These are phyloP conservation scores for Seriola aureovittata DNA, from an alignment of 2,113 vertebrate genomes.

Conservation along the genomic window DNA sequence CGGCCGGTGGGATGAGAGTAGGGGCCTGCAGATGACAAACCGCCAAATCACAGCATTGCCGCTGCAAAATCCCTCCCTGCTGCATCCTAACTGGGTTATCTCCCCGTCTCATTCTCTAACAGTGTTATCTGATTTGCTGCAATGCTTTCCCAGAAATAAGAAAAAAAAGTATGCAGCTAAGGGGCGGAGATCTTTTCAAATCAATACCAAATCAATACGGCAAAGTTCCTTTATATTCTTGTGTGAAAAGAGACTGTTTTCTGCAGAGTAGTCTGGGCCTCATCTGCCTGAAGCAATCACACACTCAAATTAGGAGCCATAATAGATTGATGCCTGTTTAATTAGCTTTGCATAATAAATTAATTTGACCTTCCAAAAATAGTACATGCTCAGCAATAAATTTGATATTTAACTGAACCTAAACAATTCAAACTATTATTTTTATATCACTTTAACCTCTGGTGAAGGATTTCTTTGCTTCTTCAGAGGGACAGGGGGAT, in stretches of 20 bases:
- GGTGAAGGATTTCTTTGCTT: conserved; percentile 17
- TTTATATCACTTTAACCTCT: conserved; percentile 13
- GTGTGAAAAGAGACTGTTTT: conserved; percentile 45
- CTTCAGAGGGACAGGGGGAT: not conserved
- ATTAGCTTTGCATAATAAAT: conserved; percentile 53
- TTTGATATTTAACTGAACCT: conserved; percentile 15
- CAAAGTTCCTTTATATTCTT: conserved; percentile 36
- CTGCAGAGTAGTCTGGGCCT: conserved; percentile 27
- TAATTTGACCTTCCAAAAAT: conserved; percentile 42
- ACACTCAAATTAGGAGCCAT: conserved; percentile 11
- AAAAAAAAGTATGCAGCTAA: conserved; percentile 34
- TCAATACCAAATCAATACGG: conserved; percentile 66
- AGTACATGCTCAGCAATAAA: conserved; percentile 30
- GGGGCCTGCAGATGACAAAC: conserved; percentile 25
- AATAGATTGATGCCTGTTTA: conserved; percentile 37
- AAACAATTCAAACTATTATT: conserved; percentile 21
- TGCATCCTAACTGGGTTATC: conserved; percentile 55
- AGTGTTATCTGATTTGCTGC: conserved; percentile 58
- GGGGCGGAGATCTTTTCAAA: conserved; percentile 42
- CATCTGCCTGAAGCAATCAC: conserved; percentile 40
- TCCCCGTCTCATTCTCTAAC: conserved; percentile 36
- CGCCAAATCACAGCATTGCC: conserved; percentile 41
- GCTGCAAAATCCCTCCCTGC: conserved; percentile 11
- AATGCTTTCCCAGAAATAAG: conserved; percentile 19
- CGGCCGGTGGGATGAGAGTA: conserved; percentile 30